Base-by-base conservation (phyloP, 1,140 invertebrate genomes). In the Dreissena rostriformis region DNA sequence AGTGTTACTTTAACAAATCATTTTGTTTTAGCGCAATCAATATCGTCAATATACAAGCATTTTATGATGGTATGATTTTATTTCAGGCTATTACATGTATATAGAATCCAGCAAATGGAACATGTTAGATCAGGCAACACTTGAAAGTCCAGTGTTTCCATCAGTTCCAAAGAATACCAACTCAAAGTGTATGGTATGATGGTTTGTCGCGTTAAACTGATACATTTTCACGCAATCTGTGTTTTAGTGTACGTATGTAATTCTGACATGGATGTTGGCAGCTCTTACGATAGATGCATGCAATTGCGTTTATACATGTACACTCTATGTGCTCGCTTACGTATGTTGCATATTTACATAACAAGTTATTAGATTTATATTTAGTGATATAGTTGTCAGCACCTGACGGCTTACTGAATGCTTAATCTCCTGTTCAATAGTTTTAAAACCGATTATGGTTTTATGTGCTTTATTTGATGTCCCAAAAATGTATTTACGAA, bases 11-110 rank as follows among this genome's bases (percentile, higher is more conserved):
- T n/a, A n/a, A n/a, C n/a, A n/a, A n/a, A n/a, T n/a, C n/a, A n/a
- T n/a, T n/a, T n/a, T n/a, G n/a, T n/a, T n/a, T n/a, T n/a, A n/a
- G n/a, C n/a, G n/a, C n/a, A n/a, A n/a, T n/a, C n/a, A n/a, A n/a
- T n/a, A n/a, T n/a, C 28, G n/a, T 77, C 17, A 57, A 15, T 72
- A 15, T 72, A 12, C 66, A 67, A 67, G 11, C 26, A 39, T 14
- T 72, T 72, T 29, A 11, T 24, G 22, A 14, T 57, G 15, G 7
- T 14, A 72, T 39, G 49, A 17, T 26, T 72, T 11, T 72, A n/a
- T n/a, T 82, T 53, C 49, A 82, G 80, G 80, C 19, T 67, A 73
- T 26, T 82, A 82, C 51, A 82, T 82, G 71, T 74, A 74, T 55
- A 82, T 82, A 11, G 70, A 73, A 19, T 39, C 66, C 14, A 67